These are phyloP conservation scores for Harpalus rufipes DNA, from an alignment of 2,888 invertebrate species.

Conservation along the genomic window DNA sequence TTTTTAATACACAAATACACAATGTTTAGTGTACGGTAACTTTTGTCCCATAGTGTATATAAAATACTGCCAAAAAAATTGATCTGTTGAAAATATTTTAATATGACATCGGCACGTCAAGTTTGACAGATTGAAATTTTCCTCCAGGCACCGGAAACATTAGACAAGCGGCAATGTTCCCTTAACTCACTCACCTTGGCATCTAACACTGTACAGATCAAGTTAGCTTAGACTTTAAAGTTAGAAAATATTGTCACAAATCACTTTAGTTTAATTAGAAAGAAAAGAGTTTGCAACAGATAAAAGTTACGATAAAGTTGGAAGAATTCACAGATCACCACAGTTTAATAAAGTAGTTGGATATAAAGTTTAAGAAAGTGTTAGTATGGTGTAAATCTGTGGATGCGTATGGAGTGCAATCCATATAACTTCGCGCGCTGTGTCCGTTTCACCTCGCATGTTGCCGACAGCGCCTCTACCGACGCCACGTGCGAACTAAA, in stretches of 20 bases:
- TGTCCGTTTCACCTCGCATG: conserved; percentile 19
- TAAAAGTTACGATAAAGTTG: conserved; percentile 11
- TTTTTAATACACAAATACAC: too few relatives aligned
- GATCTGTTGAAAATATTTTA: not conserved
- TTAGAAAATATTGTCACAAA: conserved; percentile 2
- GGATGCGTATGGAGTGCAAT: conserved; percentile 9
- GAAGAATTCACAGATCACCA: conserved; percentile 21
- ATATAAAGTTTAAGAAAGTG: conserved; percentile 6
- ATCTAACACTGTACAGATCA: not conserved
- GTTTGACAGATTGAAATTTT: not conserved
- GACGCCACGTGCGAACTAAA: conserved; percentile 31
- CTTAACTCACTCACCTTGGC: not conserved
- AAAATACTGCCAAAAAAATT: too few relatives aligned
- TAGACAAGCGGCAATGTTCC: not conserved
- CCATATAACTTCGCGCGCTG: not conserved
- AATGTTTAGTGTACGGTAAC: too few relatives aligned
- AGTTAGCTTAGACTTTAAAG: not conserved
- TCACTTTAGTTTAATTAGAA: not conserved
- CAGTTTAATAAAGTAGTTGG: conserved; percentile 14
- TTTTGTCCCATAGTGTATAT: too few relatives aligned
- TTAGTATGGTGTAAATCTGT: not conserved
- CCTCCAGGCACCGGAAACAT: not conserved
- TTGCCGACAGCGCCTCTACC: conserved; percentile 31
- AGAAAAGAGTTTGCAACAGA: conserved; percentile 8
- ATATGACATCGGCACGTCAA: not conserved